These are phyloP conservation scores for Erynnis tages DNA, from an alignment of 2,888 invertebrate genomes.

Conservation along the genomic window DNA sequence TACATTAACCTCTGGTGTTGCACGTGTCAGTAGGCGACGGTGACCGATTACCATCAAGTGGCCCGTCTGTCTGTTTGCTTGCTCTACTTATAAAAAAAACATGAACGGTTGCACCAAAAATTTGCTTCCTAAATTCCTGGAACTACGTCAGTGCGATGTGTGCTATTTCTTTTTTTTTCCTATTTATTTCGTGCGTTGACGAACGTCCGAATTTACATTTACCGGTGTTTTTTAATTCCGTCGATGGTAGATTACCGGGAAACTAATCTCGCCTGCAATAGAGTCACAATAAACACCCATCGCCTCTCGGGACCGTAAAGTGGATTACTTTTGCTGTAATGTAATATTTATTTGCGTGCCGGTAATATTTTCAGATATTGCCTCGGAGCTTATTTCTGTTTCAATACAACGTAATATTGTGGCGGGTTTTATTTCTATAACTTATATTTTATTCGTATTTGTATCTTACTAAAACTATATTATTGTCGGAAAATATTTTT, in stretches of 20 bases:
- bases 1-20: no score
- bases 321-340: slow-evolving; percentile 20
- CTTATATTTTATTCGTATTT: background rate
- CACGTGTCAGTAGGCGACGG: no score
- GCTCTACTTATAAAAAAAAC: no score
- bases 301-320: slow-evolving; percentile 18
- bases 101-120: no score
- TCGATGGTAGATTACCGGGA: background rate
- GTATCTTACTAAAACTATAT: no score
- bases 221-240: slow-evolving; percentile 4
- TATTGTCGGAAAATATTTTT: no score
- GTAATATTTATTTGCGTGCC: slow-evolving; percentile 23
- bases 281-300: slow-evolving; percentile 19
- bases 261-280: slow-evolving; percentile 19
- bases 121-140: no score
- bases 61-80: no score
- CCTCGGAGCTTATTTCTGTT: slow-evolving; percentile 13
- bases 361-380: slow-evolving; percentile 21
- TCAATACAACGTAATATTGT: slow-evolving; percentile 9
- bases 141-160: no score
- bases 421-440: background rate
- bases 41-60: no score
- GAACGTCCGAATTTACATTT: background rate
- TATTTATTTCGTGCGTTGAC: no score
- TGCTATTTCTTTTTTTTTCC: no score